Percentiles rank a stretch among this genome's conserved stretches.
Evolutionary conservation across 2,797 vertebrate species (phyloP).

Genomic region (Acanthurus lineatus): DNA sequence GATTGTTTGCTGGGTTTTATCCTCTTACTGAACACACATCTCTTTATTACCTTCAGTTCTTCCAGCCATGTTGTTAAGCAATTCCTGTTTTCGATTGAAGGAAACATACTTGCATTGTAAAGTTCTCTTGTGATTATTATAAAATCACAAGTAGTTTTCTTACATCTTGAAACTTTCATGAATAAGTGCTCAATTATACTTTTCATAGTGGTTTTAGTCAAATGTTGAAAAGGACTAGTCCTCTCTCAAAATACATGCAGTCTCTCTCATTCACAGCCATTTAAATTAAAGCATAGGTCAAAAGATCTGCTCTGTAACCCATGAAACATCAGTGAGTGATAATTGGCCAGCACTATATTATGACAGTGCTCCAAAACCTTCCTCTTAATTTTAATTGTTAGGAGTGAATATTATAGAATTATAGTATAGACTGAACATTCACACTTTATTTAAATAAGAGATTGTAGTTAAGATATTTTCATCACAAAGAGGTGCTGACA

Average conservation of each 20-base stretch:
- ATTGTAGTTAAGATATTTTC: conserved; percentile 57
- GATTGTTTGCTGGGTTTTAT: conserved; percentile 9
- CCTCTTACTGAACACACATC: neutral
- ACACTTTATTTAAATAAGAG: conserved; percentile 67
- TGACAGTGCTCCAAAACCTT: conserved; percentile 44
- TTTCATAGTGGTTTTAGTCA: neutral
- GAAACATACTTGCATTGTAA: neutral
- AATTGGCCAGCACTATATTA: conserved; percentile 58
- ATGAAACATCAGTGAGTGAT: conserved; percentile 50
- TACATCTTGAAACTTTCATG: conserved; percentile 2
- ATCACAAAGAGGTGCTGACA: conserved; percentile 49
- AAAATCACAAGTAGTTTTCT: conserved; percentile 1
- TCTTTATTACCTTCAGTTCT: neutral
- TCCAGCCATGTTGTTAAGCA: neutral
- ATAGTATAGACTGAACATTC: conserved; percentile 53
- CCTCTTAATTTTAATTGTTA: neutral
- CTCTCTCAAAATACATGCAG: neutral
- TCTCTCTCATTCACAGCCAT: neutral
- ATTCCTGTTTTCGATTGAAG: neutral
- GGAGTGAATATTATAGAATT: conserved; percentile 35
- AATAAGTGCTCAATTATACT: neutral
- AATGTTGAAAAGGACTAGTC: neutral
- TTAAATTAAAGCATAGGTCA: conserved; percentile 19
- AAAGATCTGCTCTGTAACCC: conserved; percentile 23
- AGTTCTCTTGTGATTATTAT: neutral